Evolutionary conservation across 1,140 invertebrate species (phyloP).

Genomic region (Oreohelix idahoensis): DNA sequence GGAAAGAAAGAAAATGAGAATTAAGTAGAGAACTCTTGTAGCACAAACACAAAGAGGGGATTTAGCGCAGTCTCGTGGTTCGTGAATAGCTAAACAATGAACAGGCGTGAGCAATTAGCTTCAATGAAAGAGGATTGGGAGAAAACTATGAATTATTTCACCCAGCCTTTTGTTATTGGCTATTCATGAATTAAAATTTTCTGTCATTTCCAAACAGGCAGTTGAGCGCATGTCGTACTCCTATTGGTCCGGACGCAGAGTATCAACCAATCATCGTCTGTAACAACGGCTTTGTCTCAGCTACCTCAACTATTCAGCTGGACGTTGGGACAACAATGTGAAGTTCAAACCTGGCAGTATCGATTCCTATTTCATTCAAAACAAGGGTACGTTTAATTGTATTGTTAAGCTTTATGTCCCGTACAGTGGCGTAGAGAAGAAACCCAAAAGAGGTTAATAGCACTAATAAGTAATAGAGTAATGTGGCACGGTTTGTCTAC

Average conservation of each 20-base stretch:
- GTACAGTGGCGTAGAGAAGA: too few species aligned
- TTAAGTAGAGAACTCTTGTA: too few species aligned
- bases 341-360: neutral
- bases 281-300: conserved; percentile 9
- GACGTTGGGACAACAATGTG: neutral
- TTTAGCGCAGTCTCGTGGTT: neutral
- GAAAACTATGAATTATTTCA: too few species aligned
- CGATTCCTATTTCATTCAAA: neutral
- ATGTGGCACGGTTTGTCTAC: too few species aligned
- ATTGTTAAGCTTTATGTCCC: too few species aligned
- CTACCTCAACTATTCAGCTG: conserved; percentile 9
- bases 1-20: too few species aligned
- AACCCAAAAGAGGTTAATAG: too few species aligned
- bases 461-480: too few species aligned
- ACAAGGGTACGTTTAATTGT: conserved; percentile 1
- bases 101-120: too few species aligned
- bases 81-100: too few species aligned
- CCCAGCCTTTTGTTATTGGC: neutral
- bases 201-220: neutral
- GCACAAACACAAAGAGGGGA: too few species aligned
- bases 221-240: conserved; percentile 15
- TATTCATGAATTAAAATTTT: neutral
- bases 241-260: conserved; percentile 21
- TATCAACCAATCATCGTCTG: conserved; percentile 28
- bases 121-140: too few species aligned